phyloP scores from a whole-genome alignment of 2,797 vertebrate species.

The Uromys caudimaculatus region DNA sequence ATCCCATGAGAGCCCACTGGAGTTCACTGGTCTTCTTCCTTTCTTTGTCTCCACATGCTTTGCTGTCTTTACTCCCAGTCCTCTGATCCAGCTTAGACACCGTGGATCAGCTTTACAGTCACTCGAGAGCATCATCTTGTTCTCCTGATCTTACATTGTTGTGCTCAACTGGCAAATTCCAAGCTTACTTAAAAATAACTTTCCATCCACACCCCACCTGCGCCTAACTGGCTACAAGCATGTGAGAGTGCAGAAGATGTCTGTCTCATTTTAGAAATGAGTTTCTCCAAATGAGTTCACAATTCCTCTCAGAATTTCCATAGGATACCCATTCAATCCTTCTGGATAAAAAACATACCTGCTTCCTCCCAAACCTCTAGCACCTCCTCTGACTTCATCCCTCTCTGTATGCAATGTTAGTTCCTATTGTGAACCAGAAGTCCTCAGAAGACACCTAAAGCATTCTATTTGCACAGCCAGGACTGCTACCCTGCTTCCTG shows the following conservation, averaged over 20 bases:
- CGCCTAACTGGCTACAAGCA: neutral
- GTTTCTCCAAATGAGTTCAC: neutral
- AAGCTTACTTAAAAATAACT: neutral
- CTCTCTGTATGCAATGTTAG: neutral
- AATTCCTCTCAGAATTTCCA: neutral
- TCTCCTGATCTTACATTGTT: neutral
- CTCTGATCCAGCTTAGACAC: neutral
- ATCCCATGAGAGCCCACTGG: neutral
- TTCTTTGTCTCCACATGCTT: neutral
- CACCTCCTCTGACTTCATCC: neutral
- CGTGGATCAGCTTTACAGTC: neutral
- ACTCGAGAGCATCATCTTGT: neutral
- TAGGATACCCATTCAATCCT: neutral
- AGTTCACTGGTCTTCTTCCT: neutral
- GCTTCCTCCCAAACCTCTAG: neutral
- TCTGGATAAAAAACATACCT: neutral
- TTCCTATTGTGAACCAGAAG: neutral
- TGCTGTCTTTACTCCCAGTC: neutral
- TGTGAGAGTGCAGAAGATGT: neutral
- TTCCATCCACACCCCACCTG: neutral
- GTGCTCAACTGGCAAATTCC: neutral
- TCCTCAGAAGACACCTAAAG: neutral
- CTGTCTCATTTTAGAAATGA: neutral
- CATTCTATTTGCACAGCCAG: neutral
- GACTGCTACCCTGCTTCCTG: neutral